Evolutionary conservation across 2,797 vertebrate species (phyloP).

Genomic region (Sebastes variabilis): DNA sequence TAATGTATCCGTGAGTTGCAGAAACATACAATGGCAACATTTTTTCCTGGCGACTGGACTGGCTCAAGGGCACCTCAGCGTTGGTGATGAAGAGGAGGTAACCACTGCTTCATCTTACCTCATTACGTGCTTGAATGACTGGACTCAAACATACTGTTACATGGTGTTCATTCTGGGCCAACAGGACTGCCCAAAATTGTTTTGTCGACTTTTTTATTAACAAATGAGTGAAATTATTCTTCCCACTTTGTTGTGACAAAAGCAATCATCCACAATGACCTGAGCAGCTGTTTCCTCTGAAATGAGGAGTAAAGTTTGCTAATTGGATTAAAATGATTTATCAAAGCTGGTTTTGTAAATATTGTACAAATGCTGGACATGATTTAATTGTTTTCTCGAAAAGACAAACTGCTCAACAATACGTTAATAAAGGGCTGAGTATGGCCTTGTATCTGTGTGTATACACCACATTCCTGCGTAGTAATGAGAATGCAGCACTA

Average conservation of each 20-base stretch:
- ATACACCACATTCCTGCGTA: neutral
- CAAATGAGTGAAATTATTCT: neutral
- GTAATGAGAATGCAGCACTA: constrained; percentile 39
- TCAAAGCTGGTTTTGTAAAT: constrained; percentile 1
- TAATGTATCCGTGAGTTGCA: neutral
- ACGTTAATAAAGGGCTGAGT: neutral
- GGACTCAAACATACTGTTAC: too few relatives aligned
- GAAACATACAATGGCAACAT: neutral
- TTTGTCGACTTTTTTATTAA: neutral
- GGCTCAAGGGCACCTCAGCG: too few relatives aligned
- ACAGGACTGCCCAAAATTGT: neutral
- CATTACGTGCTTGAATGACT: too few relatives aligned
- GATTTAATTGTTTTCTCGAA: neutral
- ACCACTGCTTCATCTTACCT: neutral
- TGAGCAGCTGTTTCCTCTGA: constrained; percentile 22
- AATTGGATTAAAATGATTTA: constrained; percentile 23
- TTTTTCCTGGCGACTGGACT: neutral
- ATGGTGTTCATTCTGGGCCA: neutral
- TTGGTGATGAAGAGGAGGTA: rapidly evolving
- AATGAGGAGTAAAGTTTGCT: constrained; percentile 2
- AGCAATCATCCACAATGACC: constrained; percentile 1
- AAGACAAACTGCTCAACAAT: neutral
- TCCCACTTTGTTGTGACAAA: neutral
- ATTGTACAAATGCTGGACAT: neutral
- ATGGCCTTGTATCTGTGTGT: neutral